Evolutionary conservation across 2,797 vertebrate genomes (phyloP).

Genomic region (Pelobates cultripes): DNA sequence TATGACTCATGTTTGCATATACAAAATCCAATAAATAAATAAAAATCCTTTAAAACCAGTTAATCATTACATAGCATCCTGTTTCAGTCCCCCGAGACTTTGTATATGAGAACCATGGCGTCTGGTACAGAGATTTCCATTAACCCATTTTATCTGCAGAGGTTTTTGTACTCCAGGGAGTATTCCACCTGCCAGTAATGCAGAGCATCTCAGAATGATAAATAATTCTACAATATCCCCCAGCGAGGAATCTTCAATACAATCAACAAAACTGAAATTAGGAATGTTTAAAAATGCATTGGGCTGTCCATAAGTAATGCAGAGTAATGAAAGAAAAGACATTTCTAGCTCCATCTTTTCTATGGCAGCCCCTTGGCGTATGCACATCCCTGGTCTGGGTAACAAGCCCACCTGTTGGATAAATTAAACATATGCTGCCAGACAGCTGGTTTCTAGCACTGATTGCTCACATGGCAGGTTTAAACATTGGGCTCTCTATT

Average conservation of each 20-base stretch:
- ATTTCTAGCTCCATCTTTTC: neutral
- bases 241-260: neutral
- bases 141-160: neutral
- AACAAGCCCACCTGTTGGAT: neutral
- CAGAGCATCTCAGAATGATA: neutral
- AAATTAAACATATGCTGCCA: constrained; percentile 7
- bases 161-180: neutral
- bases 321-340: constrained; percentile 1
- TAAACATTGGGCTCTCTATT: too few species aligned
- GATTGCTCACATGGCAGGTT: neutral
- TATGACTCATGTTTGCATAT: neutral
- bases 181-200: neutral
- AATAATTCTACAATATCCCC: neutral
- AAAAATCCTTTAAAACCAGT: neutral
- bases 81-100: neutral
- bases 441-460: neutral
- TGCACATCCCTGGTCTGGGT: neutral
- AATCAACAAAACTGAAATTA: constrained; percentile 25
- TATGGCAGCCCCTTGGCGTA: neutral
- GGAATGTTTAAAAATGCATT: constrained; percentile 25
- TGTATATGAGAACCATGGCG: neutral
- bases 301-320: constrained; percentile 16
- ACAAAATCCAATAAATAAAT: neutral
- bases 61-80: neutral
- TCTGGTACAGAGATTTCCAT: neutral